These are phyloP conservation scores for Encarsia formosa DNA, from an alignment of 2,888 invertebrate genomes.

Conservation along the genomic window DNA sequence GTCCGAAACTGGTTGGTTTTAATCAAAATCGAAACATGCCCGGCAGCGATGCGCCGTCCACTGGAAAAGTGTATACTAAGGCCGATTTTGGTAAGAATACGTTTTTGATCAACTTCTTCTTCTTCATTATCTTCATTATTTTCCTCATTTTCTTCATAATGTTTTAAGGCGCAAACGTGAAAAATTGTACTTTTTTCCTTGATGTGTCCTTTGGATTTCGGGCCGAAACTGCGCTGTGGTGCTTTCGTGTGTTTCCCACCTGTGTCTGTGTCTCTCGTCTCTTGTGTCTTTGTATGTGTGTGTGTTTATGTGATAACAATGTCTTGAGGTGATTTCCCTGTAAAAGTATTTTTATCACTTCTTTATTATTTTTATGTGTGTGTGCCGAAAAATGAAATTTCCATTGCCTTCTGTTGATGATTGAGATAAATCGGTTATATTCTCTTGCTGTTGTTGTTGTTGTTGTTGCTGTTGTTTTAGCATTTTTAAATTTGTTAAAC, in stretches of 20 bases:
- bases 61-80: slow-evolving; percentile 50
- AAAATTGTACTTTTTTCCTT: slow-evolving; percentile 51
- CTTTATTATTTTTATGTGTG: slow-evolving; percentile 35
- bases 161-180: slow-evolving; percentile 51
- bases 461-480: slow-evolving; percentile 17
- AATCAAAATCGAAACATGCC: slow-evolving; percentile 24
- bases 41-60: slow-evolving; percentile 37
- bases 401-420: no score
- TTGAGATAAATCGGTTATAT: no score
- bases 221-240: slow-evolving; percentile 50
- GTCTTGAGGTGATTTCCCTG: slow-evolving; percentile 25
- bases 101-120: slow-evolving; percentile 51
- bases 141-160: no score
- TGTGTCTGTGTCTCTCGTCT: slow-evolving; percentile 14
- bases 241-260: slow-evolving; percentile 34
- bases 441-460: background rate
- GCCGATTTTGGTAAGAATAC: slow-evolving; percentile 51
- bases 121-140: no score
- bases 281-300: slow-evolving; percentile 15
- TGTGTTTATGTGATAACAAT: slow-evolving; percentile 28
- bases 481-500: slow-evolving; percentile 21
- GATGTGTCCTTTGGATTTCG: slow-evolving; percentile 50
- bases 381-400: slow-evolving; percentile 46
- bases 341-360: slow-evolving; percentile 29
- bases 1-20: background rate